Evolutionary conservation across 2,888 invertebrate species (phyloP), one percentile per base, ranked within the genome.

Genomic region (Loripinus fragilis): DNA sequence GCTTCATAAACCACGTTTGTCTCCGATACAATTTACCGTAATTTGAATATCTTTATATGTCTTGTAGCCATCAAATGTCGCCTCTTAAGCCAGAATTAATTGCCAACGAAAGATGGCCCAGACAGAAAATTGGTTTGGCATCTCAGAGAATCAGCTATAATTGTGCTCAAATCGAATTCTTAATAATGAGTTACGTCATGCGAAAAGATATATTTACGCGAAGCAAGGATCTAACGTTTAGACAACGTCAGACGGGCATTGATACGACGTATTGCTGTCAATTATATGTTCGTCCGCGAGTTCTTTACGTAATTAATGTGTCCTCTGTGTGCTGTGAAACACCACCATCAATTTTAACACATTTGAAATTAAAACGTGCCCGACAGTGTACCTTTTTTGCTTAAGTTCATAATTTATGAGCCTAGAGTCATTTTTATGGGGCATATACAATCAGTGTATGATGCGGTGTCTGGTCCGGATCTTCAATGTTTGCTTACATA

Each of bases 71-170:
- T 33, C 60, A 20, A 12, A 20, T 33, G 5, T 33, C 23, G 2
- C 60, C 23, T 15, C 60, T 60, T 60, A 30, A 28, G 60, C 30
- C 28, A 20, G 33, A 33, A 60, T 60, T 60, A 60, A 60, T 60
- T 60, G 60, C 17, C 12, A 17, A 33, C 33, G 60, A 60, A 60
- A 60, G 60, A 60, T 60, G 15, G 60, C n/a, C 60, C 33, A 60
- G 60, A 60, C 60, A 60, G 30, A 33, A 60, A 33, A 60, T 60
- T 60, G 23, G 23, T 60, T 60, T 60, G 30, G 60, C 33, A 17
- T 60, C 30, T 33, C 12, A 1, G 33, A 28, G 33, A 60, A 60
- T 60, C 33, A 33, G 28, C 2, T 33, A 60, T n/a, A 30, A 10
- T 33, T 20, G 60, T 60, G 33, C 15, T 15, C 5, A 23, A 60